A percentile compares a stretch with the other conserved stretches of the same genome.
These are phyloP conservation scores for Protophormia terraenovae DNA, from an alignment of 2,888 invertebrate genomes.

Conservation along the genomic window DNA sequence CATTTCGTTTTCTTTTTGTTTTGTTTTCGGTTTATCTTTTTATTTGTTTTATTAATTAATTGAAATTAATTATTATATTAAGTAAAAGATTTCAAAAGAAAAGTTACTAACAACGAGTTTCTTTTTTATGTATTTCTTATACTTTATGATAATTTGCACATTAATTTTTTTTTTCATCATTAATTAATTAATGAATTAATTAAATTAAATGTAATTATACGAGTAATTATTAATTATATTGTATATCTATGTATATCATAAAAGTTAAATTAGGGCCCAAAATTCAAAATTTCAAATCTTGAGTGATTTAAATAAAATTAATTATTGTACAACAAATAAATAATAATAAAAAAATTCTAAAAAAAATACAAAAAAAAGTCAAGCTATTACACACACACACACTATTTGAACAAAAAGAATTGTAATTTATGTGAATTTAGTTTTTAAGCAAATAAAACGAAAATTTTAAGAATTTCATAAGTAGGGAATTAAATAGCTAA, in stretches of 20 bases:
- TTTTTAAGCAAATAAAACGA: slow-evolving; percentile 52
- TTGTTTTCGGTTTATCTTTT: neutral
- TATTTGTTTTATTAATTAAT: neutral
- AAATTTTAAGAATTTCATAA: slow-evolving; percentile 59
- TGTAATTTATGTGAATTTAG: slow-evolving; percentile 55
- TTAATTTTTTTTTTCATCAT: neutral
- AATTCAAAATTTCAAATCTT: neutral
- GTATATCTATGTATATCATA: slow-evolving; percentile 12
- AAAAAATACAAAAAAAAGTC: neutral
- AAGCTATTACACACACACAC: slow-evolving; percentile 3
- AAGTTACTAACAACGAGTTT: slow-evolving; percentile 59
- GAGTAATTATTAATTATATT: slow-evolving; percentile 11
- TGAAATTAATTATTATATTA: neutral
- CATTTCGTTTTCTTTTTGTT: neutral
- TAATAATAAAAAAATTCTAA: neutral
- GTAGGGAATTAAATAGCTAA: slow-evolving; percentile 56
- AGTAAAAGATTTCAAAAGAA: neutral
- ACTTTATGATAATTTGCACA: slow-evolving; percentile 43
- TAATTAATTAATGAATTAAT: neutral
- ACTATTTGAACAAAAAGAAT: neutral
- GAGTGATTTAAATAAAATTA: neutral
- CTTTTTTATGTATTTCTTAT: neutral
- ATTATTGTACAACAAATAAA: slow-evolving; percentile 9
- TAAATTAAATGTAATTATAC: slow-evolving; percentile 7
- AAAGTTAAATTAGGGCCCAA: slow-evolving; percentile 40